A percentile compares a stretch with the other conserved stretches of the same genome.
phyloP scores from a whole-genome alignment of 2,113 vertebrate genomes.

The Dendrocopos noguchii region DNA sequence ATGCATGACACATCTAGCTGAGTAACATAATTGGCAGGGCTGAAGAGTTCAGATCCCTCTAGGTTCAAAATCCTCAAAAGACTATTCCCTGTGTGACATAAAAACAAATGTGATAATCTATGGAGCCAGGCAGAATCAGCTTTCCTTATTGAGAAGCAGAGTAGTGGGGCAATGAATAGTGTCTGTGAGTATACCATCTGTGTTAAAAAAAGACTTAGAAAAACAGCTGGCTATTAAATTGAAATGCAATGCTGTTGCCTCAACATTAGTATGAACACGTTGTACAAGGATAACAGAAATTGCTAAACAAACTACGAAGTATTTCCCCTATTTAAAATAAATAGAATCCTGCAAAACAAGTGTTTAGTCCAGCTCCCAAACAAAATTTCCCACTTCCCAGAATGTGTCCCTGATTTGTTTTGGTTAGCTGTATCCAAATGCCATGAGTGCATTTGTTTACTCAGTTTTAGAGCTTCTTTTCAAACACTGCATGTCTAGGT shows the following conservation, averaged over 20 bases:
- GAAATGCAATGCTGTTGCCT: conserved; percentile 11
- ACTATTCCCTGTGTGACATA: neutral
- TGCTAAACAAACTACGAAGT: conserved; percentile 5
- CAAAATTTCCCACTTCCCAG: neutral
- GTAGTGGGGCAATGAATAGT: neutral
- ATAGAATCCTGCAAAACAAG: neutral
- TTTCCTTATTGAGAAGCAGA: neutral
- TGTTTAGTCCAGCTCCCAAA: neutral
- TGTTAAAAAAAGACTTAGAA: conserved; percentile 1
- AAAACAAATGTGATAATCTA: neutral
- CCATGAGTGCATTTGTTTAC: neutral
- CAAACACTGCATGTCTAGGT: neutral
- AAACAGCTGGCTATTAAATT: neutral
- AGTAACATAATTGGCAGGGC: neutral
- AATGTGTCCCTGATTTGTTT: neutral
- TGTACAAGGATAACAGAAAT: conserved; percentile 8
- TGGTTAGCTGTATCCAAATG: neutral
- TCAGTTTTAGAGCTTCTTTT: neutral
- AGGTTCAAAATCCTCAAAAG: neutral
- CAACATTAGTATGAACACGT: neutral
- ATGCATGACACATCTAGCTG: neutral
- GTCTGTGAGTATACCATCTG: neutral
- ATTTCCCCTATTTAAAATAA: conserved; percentile 9
- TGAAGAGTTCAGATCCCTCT: neutral
- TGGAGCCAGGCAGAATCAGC: neutral